Conservation (phyloP, 2,113 vertebrate species). For the Gasterosteus aculeatus region DNA sequence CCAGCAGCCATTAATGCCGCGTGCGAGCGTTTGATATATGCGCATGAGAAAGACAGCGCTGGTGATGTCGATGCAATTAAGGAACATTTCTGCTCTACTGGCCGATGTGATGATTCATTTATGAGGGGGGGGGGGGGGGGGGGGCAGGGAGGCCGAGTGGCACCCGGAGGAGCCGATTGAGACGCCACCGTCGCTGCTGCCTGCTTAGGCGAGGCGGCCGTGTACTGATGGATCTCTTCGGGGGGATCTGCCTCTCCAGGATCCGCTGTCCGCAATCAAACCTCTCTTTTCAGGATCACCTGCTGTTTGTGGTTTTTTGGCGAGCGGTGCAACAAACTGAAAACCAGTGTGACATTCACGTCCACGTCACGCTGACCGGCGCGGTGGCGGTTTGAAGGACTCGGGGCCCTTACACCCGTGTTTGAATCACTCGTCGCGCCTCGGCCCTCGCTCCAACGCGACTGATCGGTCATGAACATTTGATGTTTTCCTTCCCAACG, state of each 20-base stretch:
- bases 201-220: constrained; percentile 26
- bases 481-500: neutral
- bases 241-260: constrained; percentile 34
- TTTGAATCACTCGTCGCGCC: constrained; percentile 1
- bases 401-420: neutral
- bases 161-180: constrained; percentile 35
- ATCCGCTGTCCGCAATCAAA: constrained; percentile 65
- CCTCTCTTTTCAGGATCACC: constrained; percentile 43
- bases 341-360: neutral
- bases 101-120: constrained; percentile 77
- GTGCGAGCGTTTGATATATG: constrained; percentile 53
- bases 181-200: constrained; percentile 46
- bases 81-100: constrained; percentile 77
- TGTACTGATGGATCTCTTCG: constrained; percentile 53
- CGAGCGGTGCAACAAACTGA: neutral
- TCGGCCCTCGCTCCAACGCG: neutral
- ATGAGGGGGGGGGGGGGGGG: constrained; percentile 64
- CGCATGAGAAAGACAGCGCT: constrained; percentile 55
- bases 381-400: no score
- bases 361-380: neutral
- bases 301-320: constrained; percentile 19
- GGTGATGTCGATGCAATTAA: constrained; percentile 73
- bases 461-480: neutral
- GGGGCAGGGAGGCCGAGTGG: constrained; percentile 46
- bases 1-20: constrained; percentile 39